Evolutionary conservation across 2,888 invertebrate species (phyloP).

Genomic region (Poecilus cupreus): DNA sequence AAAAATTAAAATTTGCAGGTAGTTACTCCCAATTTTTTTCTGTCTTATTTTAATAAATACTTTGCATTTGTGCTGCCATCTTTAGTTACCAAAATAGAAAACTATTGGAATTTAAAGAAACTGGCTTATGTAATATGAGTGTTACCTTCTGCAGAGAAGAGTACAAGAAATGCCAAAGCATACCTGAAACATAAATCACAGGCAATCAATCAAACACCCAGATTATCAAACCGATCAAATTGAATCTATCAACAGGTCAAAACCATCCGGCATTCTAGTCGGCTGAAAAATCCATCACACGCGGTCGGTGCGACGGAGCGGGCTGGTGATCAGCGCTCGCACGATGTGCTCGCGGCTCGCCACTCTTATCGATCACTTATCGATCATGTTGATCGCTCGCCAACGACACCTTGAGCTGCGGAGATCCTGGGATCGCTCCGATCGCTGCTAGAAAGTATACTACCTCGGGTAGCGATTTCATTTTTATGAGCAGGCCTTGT

Average conservation of each 20-base stretch:
- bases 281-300: background rate
- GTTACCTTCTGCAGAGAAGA: no score
- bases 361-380: constrained; percentile 66
- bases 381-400: constrained; percentile 65
- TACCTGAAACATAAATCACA: background rate
- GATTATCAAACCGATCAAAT: constrained; percentile 4
- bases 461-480: background rate
- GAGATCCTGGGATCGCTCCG: background rate
- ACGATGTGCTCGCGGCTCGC: constrained; percentile 67
- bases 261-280: background rate
- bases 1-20: no score
- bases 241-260: background rate
- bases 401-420: constrained; percentile 64
- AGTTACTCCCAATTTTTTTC: no score
- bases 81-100: no score
- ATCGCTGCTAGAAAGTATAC: background rate
- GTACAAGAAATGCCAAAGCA: background rate
- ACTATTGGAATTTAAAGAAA: no score
- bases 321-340: constrained; percentile 51
- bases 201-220: background rate
- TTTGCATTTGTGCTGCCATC: no score
- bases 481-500: background rate
- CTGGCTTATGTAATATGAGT: no score
- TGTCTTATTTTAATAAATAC: no score
- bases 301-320: no score